Evolutionary conservation across 2,113 vertebrate genomes (phyloP).

Genomic region (Neodon shergylaensis): DNA sequence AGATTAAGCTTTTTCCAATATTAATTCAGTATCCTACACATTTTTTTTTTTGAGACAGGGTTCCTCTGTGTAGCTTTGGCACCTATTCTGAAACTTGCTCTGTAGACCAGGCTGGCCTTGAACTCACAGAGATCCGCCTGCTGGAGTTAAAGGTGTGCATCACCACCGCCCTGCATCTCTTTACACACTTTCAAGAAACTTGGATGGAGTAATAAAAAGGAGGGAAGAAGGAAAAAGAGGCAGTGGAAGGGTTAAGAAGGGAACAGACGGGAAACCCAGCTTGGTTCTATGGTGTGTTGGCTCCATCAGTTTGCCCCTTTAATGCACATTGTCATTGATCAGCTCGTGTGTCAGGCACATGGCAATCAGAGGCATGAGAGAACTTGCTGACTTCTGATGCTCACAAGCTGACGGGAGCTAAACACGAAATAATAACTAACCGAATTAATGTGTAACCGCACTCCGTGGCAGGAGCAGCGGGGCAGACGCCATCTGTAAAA

Average conservation of each 20-base stretch:
- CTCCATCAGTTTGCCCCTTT: background rate
- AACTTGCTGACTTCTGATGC: background rate
- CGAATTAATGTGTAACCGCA: background rate
- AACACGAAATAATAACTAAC: constrained; percentile 40
- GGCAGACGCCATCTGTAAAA: background rate
- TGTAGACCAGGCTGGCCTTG: too few species aligned
- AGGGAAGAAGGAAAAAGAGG: background rate
- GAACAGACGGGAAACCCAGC: background rate
- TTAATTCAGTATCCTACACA: background rate
- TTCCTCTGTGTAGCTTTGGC: too few species aligned
- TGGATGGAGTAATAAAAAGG: background rate
- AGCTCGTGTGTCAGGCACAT: background rate
- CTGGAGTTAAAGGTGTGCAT: too few species aligned
- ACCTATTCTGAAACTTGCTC: too few species aligned
- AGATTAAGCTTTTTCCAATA: background rate
- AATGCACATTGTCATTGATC: background rate
- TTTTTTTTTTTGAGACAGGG: background rate
- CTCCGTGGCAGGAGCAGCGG: background rate
- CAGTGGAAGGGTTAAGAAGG: background rate
- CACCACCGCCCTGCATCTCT: background rate
- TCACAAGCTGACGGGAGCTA: background rate
- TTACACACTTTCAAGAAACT: background rate
- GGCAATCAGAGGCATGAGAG: background rate
- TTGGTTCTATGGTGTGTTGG: background rate
- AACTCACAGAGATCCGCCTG: too few species aligned